These are phyloP conservation scores for Hirundichthys speculiger DNA, from an alignment of 2,113 vertebrate genomes.

Conservation along the genomic window DNA sequence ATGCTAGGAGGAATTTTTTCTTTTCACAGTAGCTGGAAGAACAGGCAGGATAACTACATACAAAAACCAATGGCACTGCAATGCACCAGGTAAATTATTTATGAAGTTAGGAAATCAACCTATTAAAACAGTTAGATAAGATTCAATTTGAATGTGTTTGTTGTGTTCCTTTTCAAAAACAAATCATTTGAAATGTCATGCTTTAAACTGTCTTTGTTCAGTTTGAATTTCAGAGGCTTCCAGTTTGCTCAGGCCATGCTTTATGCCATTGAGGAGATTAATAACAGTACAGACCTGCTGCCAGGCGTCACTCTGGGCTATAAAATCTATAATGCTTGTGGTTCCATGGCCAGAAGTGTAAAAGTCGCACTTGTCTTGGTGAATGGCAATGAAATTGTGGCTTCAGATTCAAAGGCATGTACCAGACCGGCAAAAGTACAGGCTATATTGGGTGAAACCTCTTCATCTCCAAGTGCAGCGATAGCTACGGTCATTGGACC, in stretches of 20 bases:
- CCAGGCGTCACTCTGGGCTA: slow-evolving; percentile 78
- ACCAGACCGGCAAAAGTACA: slow-evolving; percentile 64
- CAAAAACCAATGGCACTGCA: slow-evolving; percentile 59
- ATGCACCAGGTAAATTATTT: slow-evolving; percentile 67
- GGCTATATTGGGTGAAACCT: slow-evolving; percentile 77
- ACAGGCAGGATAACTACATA: slow-evolving; percentile 38
- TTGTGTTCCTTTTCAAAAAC: neutral
- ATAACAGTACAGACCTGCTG: slow-evolving; percentile 74
- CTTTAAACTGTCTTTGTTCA: slow-evolving; percentile 24
- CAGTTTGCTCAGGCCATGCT: slow-evolving; percentile 77
- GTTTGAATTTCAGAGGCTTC: slow-evolving; percentile 77
- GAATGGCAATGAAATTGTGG: slow-evolving; percentile 56
- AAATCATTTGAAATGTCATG: neutral
- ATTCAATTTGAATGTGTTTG: neutral
- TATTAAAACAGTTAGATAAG: neutral
- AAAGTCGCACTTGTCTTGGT: slow-evolving; percentile 66
- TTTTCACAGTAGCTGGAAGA: slow-evolving; percentile 69
- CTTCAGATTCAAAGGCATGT: slow-evolving; percentile 30
- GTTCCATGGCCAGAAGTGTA: slow-evolving; percentile 61
- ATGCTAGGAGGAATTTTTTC: slow-evolving; percentile 73
- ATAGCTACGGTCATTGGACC: slow-evolving; percentile 74
- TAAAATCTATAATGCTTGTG: slow-evolving; percentile 77
- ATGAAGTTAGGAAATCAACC: slow-evolving; percentile 33
- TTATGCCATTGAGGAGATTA: slow-evolving; percentile 80
- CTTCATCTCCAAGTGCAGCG: slow-evolving; percentile 73